Evolutionary conservation across 2,888 invertebrate genomes (phyloP).

Genomic region (Onchidella celtica): DNA sequence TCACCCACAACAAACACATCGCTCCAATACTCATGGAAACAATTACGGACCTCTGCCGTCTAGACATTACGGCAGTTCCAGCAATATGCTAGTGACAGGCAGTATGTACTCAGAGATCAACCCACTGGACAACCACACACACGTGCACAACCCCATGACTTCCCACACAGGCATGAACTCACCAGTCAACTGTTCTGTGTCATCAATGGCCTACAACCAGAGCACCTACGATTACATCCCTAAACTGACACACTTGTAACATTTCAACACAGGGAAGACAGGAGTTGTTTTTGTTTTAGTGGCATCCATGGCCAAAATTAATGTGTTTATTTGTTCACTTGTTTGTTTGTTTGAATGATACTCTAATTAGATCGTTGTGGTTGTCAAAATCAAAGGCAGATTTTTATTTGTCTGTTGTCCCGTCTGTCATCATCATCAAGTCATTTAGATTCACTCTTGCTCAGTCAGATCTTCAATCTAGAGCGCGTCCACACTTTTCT

Average conservation of each 20-base stretch:
- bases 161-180: conserved; percentile 63
- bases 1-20: conserved; percentile 54
- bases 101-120: conserved; percentile 67
- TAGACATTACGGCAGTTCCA: conserved; percentile 55
- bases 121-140: conserved; percentile 60
- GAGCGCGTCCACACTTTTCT: too few species aligned
- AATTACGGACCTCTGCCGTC: conserved; percentile 40
- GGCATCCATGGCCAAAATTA: too few species aligned
- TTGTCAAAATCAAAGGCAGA: too few species aligned
- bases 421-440: too few species aligned
- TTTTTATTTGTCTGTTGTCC: too few species aligned
- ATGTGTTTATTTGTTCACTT: too few species aligned
- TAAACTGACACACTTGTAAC: conserved; percentile 75
- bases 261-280: too few species aligned
- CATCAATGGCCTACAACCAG: conserved; percentile 65
- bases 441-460: too few species aligned
- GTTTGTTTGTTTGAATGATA: too few species aligned
- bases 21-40: conserved; percentile 46
- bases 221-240: conserved; percentile 74
- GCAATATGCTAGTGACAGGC: conserved; percentile 60
- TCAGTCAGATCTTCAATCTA: too few species aligned
- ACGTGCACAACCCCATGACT: conserved; percentile 60
- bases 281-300: too few species aligned
- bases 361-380: too few species aligned
- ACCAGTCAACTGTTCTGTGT: conserved; percentile 66